Percentiles rank a stretch among this genome's conserved stretches.
Evolutionary conservation across 1,140 invertebrate species (phyloP).

Genomic region (Nasonia longicornis): DNA sequence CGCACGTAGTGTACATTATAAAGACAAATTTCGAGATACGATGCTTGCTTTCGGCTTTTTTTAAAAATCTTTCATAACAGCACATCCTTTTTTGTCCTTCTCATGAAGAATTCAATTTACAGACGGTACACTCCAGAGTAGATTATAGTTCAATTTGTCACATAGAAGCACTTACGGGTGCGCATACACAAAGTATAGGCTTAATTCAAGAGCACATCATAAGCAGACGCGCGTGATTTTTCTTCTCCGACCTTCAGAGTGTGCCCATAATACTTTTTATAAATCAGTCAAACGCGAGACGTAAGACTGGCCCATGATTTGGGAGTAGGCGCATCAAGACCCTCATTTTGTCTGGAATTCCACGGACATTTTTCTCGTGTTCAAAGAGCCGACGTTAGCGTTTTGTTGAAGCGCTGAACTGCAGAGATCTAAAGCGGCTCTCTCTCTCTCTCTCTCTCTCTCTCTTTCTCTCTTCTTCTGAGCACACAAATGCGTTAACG

Average conservation of each 20-base stretch:
- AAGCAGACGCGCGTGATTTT: neutral
- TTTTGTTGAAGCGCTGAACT: no score
- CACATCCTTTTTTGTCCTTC: neutral
- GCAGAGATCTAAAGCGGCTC: neutral
- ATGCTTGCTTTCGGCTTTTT: neutral
- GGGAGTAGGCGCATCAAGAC: neutral
- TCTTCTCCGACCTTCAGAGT: no score
- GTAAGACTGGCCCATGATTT: neutral
- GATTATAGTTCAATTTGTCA: slow-evolving; percentile 29
- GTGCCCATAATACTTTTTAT: neutral
- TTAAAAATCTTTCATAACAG: neutral
- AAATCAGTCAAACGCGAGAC: neutral
- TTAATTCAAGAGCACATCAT: neutral
- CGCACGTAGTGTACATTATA: neutral
- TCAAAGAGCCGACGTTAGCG: neutral
- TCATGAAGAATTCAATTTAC: neutral
- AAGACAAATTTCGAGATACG: slow-evolving; percentile 41
- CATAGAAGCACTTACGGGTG: neutral
- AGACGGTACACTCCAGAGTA: neutral
- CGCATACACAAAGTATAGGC: neutral
- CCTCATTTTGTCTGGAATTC: neutral
- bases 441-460: neutral
- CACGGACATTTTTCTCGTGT: slow-evolving; percentile 1
- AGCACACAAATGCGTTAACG: slow-evolving; percentile 14
- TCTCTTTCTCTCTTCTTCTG: neutral